Evolutionary conservation across 2,888 invertebrate species (phyloP), one percentile per base, ranked within the genome.

Genomic region (Bellardia pandia): DNA sequence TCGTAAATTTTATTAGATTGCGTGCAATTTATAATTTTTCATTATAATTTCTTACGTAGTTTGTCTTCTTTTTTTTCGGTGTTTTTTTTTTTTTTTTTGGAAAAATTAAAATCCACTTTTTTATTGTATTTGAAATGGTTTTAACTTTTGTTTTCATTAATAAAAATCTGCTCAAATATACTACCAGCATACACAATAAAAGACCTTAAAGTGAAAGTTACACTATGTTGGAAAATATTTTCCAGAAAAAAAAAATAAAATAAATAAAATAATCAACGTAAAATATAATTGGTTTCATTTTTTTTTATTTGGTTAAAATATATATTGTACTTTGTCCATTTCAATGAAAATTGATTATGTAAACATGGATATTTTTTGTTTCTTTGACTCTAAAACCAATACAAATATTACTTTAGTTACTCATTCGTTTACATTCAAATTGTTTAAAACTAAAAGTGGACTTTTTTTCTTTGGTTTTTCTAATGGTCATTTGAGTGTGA

Each of bases 211-310:
- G 82, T 84, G 80, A 85, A 87, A 87, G 85, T 85, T 81, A 64
- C 53, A 82, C 74, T 81, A 81, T 85, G 80, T 74, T 68, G 56
- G 16, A 68, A 58, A 72, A 84, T 45, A 69, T 64, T 56, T 86
- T 71, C 23, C 11, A n/a, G 30, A 74, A 71, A 66, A 79, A 64
- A 51, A 42, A 69, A 62, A 56, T n/a, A 48, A 74, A 71, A 60
- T 75, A 71, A 51, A 42, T 62, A 62, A 56, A 83, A 76, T 79
- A 81, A 81, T 81, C 81, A 74, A 75, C 74, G 74, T 81, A 75
- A 81, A 81, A 81, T 86, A 86, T 86, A 87, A 87, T 87, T 87
- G 85, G 87, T 87, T 85, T 80, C 53, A 86, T 84, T 86, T 86
- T 82, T 64, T 80, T 81, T 86, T 72, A 45, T 77, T 72, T 11